phyloP scores from a whole-genome alignment of 1,140 invertebrate genomes.

The Forficula auricularia region DNA sequence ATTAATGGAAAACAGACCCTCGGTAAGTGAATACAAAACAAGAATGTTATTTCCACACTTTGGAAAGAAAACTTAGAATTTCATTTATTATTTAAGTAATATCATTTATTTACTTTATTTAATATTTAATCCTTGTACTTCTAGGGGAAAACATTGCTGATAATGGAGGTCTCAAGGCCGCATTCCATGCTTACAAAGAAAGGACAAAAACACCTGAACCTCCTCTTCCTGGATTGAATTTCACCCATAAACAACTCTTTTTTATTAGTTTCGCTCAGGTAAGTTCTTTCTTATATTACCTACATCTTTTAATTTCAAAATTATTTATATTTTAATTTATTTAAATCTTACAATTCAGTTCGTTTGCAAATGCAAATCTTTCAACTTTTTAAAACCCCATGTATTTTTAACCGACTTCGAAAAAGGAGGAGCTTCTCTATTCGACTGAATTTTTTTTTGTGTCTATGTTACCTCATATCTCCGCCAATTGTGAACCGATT shows the following conservation, averaged over 20 bases:
- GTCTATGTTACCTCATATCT: no score
- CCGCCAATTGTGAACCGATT: no score
- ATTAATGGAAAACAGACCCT: conserved; percentile 63
- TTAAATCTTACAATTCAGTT: background rate
- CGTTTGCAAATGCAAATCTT: background rate
- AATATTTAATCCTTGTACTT: conserved; percentile 5
- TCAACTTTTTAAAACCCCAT: background rate
- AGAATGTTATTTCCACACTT: background rate
- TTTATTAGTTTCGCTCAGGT: conserved; percentile 86
- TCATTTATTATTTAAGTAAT: conserved; percentile 16
- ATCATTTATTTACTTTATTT: background rate
- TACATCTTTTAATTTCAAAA: background rate
- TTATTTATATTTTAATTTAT: background rate
- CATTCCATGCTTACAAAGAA: conserved; percentile 65
- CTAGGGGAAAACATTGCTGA: conserved; percentile 83
- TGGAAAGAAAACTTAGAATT: conserved; percentile 5
- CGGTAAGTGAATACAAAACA: conserved; percentile 24
- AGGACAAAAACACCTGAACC: conserved; percentile 24
- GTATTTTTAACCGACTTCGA: background rate
- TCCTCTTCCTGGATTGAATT: conserved; percentile 58
- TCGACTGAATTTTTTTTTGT: background rate
- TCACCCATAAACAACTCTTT: conserved; percentile 77
- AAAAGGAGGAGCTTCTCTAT: background rate
- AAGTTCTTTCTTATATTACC: conserved; percentile 11
- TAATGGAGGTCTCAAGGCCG: conserved; percentile 81